Evolutionary conservation across 2,888 invertebrate species (phyloP), one percentile per base, ranked within the genome.

Genomic region (Pandemis cinnamomeana): DNA sequence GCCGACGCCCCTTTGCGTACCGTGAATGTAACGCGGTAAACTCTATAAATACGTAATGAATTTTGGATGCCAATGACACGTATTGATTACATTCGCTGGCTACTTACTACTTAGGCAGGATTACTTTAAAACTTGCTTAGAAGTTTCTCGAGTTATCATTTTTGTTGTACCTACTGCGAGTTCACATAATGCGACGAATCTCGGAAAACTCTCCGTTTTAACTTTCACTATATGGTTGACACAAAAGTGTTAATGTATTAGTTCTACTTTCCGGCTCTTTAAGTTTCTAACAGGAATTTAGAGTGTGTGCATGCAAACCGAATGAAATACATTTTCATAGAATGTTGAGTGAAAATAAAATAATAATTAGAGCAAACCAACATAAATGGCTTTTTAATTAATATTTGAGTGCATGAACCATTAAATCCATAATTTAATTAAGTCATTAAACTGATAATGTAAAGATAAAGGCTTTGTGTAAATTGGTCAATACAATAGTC

Each of bases 181-280:
- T 55, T 55, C 20, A 55, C 27, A 27, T 58, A 55, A 58, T 27
- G 27, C 58, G 11, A 27, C 58, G 6, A 58, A 53, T 15, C n/a
- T 58, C 11, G 27, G 55, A 58, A 58, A 58, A 11, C 11, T 27
- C 48, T 72, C 11, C 6, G 20, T 42, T 44, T 60, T 27, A 53
- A 74, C 66, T 75, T 68, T 67, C 72, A 42, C 62, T 68, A 6
- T 13, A 20, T 51, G 46, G 44, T 61, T 76, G 62, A 71, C 73
- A 67, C 66, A 68, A 63, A 66, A 67, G 48, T 67, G 60, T 15
- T 73, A 76, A 67, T 73, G 64, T 68, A 36, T 68, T 75, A 46
- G 64, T 71, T 75, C 67, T 55, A 61, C 63, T 73, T 71, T 69
- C 64, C 48, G 27, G 46, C 10, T 41, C 55, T 46, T n/a, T n/a